Evolutionary conservation across 35 echinoderm and acorn worm genomes (phyloP).

Genomic region (Apostichopus japonicus): DNA sequence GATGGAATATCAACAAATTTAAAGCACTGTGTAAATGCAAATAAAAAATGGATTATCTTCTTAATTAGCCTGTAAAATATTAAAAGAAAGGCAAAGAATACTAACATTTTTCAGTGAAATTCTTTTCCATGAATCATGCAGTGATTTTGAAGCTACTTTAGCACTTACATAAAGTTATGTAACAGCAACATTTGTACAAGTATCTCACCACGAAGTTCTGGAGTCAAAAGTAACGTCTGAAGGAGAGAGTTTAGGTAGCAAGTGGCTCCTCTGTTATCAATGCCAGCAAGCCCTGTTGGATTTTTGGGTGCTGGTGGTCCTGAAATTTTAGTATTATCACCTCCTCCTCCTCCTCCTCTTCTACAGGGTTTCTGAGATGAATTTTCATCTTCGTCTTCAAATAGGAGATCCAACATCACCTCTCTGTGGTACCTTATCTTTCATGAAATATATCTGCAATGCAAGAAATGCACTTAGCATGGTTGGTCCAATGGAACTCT

Average conservation of each 20-base stretch:
- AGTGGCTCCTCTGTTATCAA: constrained; percentile 89
- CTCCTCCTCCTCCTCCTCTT: neutral
- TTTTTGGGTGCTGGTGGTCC: constrained; percentile 55
- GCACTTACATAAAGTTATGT: too few species aligned
- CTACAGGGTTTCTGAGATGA: neutral
- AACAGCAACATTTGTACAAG: too few species aligned
- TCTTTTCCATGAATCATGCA: too few species aligned
- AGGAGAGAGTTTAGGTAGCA: constrained; percentile 93
- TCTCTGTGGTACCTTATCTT: neutral
- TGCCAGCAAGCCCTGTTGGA: constrained; percentile 74
- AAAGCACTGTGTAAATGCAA: too few species aligned
- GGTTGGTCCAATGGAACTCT: too few species aligned
- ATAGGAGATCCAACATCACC: constrained; percentile 49
- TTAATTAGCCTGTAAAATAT: too few species aligned
- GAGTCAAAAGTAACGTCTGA: constrained; percentile 88
- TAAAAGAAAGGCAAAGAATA: too few species aligned
- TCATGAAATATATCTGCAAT: neutral
- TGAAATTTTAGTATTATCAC: neutral
- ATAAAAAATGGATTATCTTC: too few species aligned
- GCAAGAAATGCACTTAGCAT: neutral
- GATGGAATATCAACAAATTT: too few species aligned
- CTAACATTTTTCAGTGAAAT: too few species aligned
- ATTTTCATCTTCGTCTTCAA: constrained; percentile 18
- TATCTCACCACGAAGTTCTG: constrained; percentile 89
- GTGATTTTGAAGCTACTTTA: too few species aligned